Evolutionary conservation across 2,888 invertebrate genomes (phyloP), one percentile per base, ranked within the genome.

Genomic region (Drosophila testacea): DNA sequence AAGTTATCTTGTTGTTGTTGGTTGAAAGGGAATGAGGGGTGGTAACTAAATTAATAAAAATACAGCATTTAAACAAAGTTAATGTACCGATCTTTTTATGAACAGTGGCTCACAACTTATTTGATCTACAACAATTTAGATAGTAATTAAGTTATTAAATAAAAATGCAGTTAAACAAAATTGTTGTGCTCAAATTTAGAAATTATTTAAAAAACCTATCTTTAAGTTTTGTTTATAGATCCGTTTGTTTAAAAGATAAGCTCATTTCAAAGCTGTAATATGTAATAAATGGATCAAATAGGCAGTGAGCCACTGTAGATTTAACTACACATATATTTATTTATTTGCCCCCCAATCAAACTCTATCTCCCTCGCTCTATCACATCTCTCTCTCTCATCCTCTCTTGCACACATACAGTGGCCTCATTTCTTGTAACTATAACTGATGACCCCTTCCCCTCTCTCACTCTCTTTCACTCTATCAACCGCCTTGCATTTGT

Each of bases 401-500:
- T 44, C 44, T 38, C 36, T 9, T 44, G 9, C 36, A 46, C 34
- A 44, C 50, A 57, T 28, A 28, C 27, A 56, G 11, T 65, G 73
- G 54, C 73, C 57, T 55, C 60, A 61, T 77, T 69, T 64, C 47
- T 36, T 59, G 30, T 32, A 56, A 47, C 46, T 52, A 11, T 62
- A 57, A 60, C 42, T 54, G 48, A 41, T 42, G 42, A 52, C 57
- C 51, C 22, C 22, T 22, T 22, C 22, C 22, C 22, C 2, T 22
- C 22, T 22, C 22, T 22, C 22, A 22, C 22, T 22, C 22, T 22
- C 22, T 22, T 22, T 22, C 22, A 3, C 22, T 22, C 22, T 22
- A 22, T 66, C 50, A 41, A 13, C 36, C 50, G 41, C 50, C 38
- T 46, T 54, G 42, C 34, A 50, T 65, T 67, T 44, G 22, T 47